Evolutionary conservation across 1,140 invertebrate genomes (phyloP).

Genomic region (Vanessa tameamea): DNA sequence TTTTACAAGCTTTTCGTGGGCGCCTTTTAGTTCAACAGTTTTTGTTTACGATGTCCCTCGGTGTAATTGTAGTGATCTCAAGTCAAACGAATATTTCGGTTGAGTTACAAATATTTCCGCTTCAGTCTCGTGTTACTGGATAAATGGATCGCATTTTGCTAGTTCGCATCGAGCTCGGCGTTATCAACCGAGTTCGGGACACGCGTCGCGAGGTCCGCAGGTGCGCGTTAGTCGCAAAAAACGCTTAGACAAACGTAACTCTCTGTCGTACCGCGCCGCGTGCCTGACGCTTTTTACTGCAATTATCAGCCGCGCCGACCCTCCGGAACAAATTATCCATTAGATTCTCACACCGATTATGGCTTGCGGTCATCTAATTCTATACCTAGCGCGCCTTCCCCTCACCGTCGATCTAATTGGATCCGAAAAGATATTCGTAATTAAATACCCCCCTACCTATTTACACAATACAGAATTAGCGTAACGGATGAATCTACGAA

Average conservation of each 20-base stretch:
- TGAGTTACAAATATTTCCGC: background rate
- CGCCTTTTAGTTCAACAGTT: too few species aligned
- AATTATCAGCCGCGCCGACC: constrained; percentile 41
- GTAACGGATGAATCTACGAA: background rate
- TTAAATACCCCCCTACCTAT: background rate
- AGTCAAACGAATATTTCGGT: background rate
- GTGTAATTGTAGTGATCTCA: background rate
- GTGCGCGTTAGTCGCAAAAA: constrained; percentile 43
- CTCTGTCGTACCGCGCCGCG: constrained; percentile 33
- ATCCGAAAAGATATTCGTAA: constrained; percentile 14
- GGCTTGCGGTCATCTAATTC: constrained; percentile 28
- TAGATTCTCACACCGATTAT: constrained; percentile 51
- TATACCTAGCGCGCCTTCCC: constrained; percentile 33
- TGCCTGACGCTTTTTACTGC: constrained; percentile 47
- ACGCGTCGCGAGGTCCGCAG: constrained; percentile 31
- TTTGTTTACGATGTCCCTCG: too few species aligned
- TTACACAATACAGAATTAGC: background rate
- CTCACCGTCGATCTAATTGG: constrained; percentile 22
- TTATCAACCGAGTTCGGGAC: constrained; percentile 12
- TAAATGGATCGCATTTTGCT: background rate
- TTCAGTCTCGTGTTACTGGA: background rate
- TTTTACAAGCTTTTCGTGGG: too few species aligned
- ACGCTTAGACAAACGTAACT: constrained; percentile 41
- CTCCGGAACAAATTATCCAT: constrained; percentile 55
- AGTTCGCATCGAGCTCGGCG: background rate